Base-by-base conservation (phyloP, 2,888 invertebrate genomes). In the Caenorhabditis sp. region DNA sequence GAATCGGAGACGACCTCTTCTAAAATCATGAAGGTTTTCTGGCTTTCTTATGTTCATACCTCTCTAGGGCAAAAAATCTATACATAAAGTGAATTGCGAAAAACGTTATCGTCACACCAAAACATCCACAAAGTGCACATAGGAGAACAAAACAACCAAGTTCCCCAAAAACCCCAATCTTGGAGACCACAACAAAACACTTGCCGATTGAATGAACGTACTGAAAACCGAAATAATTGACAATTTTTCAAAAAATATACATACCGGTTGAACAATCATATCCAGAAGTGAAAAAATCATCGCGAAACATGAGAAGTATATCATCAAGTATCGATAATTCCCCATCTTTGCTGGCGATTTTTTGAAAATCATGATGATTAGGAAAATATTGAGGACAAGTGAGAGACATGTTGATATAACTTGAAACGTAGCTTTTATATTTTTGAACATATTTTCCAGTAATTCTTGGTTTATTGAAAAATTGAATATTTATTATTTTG, bases 291-390 rank as follows among this genome's bases (percentile, higher is more conserved):
- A 62, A 36, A 70, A 70, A 5, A 65, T 43, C 43, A 70, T 70
- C 2, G 70, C 70, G 56, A 70, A 70, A 38, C 57, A 59, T 26
- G 70, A 65, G 26, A 70, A 70, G 25, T 70, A 70, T 12, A 62
- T 70, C 70, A 70, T 70, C 36, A 70, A 20, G 53, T 59, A 62
- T 49, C 62, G 58, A 65, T 70, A 70, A 25, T 70, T 70, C 12
- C 61, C 70, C 70, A 70, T 66, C 58, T 70, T 70, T 53, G 53
- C 53, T 8, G 70, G 70, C 1, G 70, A 70, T 54, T 70, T 62
- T 5, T 65, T 70, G 10, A 70, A n/a, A 14, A 70, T 70, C 38
- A 70, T 26, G 31, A 62, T 61, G 36, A 70, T 25, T n/a, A 70
- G 49, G 14, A 65, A 52, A 4, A 61, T 54, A 50, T 70, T 70